A percentile compares a stretch with the other conserved stretches of the same genome.
Conservation (phyloP, 2,113 vertebrate species). For the Tor tambroides region DNA sequence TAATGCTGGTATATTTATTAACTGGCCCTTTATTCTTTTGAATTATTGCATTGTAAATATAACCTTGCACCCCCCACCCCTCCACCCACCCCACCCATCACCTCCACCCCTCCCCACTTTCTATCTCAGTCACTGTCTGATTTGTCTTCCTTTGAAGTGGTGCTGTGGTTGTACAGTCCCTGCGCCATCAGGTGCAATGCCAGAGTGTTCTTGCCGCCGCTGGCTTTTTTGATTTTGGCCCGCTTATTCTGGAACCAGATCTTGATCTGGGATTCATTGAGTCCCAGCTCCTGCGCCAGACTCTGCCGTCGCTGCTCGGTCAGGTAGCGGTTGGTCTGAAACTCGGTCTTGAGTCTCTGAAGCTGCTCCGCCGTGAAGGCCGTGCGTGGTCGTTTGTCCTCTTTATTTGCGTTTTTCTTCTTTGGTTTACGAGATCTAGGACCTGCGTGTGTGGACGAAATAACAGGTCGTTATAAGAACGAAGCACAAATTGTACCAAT, state of each 20-base stretch:
- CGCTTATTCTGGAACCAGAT: slow-evolving; percentile 97
- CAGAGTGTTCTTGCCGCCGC: slow-evolving; percentile 84
- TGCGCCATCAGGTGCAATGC: slow-evolving; percentile 93
- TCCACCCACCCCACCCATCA: background rate
- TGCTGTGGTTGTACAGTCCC: slow-evolving; percentile 93
- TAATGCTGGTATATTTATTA: slow-evolving; percentile 97
- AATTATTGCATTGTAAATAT: slow-evolving; percentile 93
- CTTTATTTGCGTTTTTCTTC: slow-evolving; percentile 92
- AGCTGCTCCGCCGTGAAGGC: slow-evolving; percentile 94
- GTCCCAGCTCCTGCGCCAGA: slow-evolving; percentile 88
- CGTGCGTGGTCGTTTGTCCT: slow-evolving; percentile 91
- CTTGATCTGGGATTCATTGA: slow-evolving; percentile 95
- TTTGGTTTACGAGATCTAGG: slow-evolving; percentile 98
- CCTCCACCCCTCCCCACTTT: slow-evolving; percentile 39
- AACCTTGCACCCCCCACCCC: slow-evolving; percentile 18
- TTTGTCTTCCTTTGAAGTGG: slow-evolving; percentile 88
- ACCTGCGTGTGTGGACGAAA: slow-evolving; percentile 74
- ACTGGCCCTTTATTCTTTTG: slow-evolving; percentile 89
- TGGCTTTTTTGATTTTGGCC: slow-evolving; percentile 94
- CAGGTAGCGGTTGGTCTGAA: slow-evolving; percentile 91
- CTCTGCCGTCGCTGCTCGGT: slow-evolving; percentile 90
- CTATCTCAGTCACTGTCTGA: slow-evolving; percentile 91
- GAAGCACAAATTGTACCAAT: slow-evolving; percentile 49
- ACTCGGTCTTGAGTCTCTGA: slow-evolving; percentile 90
- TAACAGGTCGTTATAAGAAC: background rate